A percentile compares a stretch with the other conserved stretches of the same genome.
These are phyloP conservation scores for Ophonus ardosiacus DNA, from an alignment of 2,888 invertebrate genomes.

Conservation along the genomic window DNA sequence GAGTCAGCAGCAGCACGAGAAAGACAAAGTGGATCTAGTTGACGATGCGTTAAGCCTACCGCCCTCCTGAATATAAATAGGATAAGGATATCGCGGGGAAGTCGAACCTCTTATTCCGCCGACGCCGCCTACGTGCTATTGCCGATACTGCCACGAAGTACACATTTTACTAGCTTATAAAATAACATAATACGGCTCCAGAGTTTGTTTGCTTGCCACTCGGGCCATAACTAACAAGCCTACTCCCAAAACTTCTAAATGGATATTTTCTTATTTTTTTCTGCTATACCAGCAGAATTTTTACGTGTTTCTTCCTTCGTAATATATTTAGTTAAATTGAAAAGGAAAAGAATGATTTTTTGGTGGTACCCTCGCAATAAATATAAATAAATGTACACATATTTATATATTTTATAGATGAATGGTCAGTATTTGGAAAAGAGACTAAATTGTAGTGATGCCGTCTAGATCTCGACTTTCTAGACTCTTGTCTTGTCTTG, in stretches of 20 bases:
- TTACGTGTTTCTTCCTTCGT: not conserved
- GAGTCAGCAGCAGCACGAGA: conserved; percentile 32
- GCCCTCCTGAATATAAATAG: conserved; percentile 61
- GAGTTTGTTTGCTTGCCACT: not conserved
- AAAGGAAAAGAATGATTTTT: not conserved
- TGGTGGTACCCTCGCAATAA: not conserved
- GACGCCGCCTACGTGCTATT: not conserved
- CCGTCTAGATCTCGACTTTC: too few species aligned
- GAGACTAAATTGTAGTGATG: too few species aligned
- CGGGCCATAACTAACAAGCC: conserved; percentile 3
- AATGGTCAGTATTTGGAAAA: too few species aligned
- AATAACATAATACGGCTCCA: conserved; percentile 25
- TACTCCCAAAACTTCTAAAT: not conserved
- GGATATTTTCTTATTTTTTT: not conserved
- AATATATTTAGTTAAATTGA: not conserved
- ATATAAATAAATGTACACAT: too few species aligned
- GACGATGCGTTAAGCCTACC: conserved; percentile 60
- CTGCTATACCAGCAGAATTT: not conserved
- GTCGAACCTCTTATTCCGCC: conserved; percentile 37
- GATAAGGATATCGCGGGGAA: conserved; percentile 32
- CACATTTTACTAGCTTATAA: conserved; percentile 50
- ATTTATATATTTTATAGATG: too few species aligned
- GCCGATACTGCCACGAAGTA: conserved; percentile 9
- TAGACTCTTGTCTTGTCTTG: too few species aligned
- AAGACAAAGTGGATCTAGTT: conserved; percentile 62